Conservation (phyloP, 2,113 vertebrate genomes). For the Laticauda colubrina region DNA sequence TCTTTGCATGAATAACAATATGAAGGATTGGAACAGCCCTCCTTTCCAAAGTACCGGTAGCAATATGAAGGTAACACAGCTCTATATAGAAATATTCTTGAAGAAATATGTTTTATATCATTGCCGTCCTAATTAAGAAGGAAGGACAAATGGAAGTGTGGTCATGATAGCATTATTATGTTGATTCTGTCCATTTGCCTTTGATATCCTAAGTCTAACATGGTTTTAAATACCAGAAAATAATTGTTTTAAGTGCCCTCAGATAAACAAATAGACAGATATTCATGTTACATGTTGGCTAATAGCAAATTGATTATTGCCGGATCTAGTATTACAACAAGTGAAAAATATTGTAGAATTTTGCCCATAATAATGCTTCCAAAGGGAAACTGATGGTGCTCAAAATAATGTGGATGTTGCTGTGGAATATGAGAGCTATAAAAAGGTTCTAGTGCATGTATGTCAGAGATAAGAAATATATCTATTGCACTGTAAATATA, state of each 20-base stretch:
- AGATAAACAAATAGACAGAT: neutral
- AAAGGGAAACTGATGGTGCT: neutral
- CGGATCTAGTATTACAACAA: neutral
- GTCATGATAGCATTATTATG: neutral
- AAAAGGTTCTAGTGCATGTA: neutral
- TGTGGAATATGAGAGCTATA: neutral
- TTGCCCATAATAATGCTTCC: neutral
- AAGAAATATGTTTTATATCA: slow-evolving; percentile 38
- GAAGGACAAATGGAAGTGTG: slow-evolving; percentile 30
- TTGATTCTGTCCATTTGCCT: neutral
- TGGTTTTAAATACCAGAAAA: neutral
- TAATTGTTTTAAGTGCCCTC: neutral
- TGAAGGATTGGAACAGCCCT: too few species aligned
- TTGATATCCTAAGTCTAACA: neutral
- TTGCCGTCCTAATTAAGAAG: slow-evolving; percentile 48
- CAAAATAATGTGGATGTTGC: neutral
- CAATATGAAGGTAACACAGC: neutral
- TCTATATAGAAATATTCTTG: slow-evolving; percentile 16
- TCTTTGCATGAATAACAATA: neutral
- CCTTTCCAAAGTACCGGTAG: neutral
- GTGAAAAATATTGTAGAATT: neutral
- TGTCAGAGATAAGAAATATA: neutral
- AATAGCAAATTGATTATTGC: neutral
- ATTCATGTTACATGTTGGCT: neutral
- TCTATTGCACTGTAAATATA: neutral